Evolutionary conservation across 2,113 vertebrate genomes (phyloP), one percentile per base, ranked within the genome.

Genomic region (Motacilla tschutschensis): DNA sequence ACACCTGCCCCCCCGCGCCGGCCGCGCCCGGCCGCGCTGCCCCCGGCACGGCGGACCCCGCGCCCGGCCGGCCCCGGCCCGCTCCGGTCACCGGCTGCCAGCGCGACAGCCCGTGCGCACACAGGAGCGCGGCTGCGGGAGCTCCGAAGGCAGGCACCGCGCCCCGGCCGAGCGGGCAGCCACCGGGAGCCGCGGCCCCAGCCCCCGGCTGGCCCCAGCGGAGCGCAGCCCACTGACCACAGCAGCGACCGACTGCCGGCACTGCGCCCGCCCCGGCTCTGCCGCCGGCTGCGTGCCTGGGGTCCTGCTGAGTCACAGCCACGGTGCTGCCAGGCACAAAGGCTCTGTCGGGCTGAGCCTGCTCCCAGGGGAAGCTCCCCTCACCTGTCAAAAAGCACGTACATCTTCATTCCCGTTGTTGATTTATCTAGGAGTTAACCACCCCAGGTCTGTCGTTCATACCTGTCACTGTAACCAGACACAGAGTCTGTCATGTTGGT

Each of bases 1-100:
- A 94, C 93, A 95, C 94, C 91, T 93, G 74, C 91, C 65, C 58
- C 66, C 78, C 82, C 31, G 8, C 48, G 4, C 69, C 29, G 31
- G 50, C 67, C 15, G 7, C 8, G 28, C 44, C 24, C 51, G 28
- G 33, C 77, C 22, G 12, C 11, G 38, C 54, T 48, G 25, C 65
- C 59, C 19, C 35, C 83, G 21, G 64, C 74, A 26, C 17, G 25
- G 14, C 24, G 4, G n/a, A 44, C 57, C 55, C 70, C 26, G 35
- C 31, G 17, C 12, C 21, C 7, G 3, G 57, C 51, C 20, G 5
- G 46, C 55, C 66, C 48, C 4, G 2, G 59, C 19, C 73, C 43
- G 38, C 64, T n/a, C 63, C 51, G 35, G 51, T 19, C 17, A 2
- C 6, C 2, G 5, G 66, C 60, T 19, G 31, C 36, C 79, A 28